These are phyloP conservation scores for Drosophila teissieri DNA, from an alignment of 1,140 invertebrate species.

Conservation along the genomic window DNA sequence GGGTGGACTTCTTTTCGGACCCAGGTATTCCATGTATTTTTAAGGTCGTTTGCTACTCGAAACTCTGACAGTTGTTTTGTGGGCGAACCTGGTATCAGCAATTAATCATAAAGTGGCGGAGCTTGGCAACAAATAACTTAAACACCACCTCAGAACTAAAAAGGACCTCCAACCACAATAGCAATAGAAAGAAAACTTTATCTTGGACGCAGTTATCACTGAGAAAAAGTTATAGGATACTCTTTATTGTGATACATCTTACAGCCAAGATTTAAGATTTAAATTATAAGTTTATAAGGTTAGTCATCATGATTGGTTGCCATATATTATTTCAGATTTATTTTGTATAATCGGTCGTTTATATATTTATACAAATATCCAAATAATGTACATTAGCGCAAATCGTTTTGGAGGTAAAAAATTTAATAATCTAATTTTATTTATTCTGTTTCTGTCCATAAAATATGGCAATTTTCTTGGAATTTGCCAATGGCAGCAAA, in stretches of 20 bases:
- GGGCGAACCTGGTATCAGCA: conserved; percentile 10
- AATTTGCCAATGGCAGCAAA: conserved; percentile 5
- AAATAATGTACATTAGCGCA: background rate
- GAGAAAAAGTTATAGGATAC: background rate
- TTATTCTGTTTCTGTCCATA: background rate
- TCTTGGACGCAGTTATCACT: background rate
- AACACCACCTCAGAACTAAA: conserved; percentile 3
- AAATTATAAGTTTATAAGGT: background rate
- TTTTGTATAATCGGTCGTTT: background rate
- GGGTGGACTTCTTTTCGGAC: conserved; percentile 2
- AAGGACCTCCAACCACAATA: conserved; percentile 4
- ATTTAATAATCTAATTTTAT: background rate
- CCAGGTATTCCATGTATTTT: conserved; percentile 12
- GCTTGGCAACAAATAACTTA: background rate
- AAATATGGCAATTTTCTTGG: background rate
- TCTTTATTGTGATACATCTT: background rate
- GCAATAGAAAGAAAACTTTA: conserved; percentile 18
- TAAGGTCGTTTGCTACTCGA: background rate
- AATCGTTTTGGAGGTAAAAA: background rate
- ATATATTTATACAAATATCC: background rate
- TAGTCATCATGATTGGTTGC: too few relatives aligned
- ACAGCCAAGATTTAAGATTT: background rate
- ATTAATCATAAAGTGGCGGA: conserved; percentile 49
- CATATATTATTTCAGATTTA: too few relatives aligned
- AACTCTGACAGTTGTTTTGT: conserved; percentile 2